These are phyloP conservation scores for Bolinopsis microptera DNA, from an alignment of 37 sponge, comb jelly and placozoan species.

Conservation along the genomic window DNA sequence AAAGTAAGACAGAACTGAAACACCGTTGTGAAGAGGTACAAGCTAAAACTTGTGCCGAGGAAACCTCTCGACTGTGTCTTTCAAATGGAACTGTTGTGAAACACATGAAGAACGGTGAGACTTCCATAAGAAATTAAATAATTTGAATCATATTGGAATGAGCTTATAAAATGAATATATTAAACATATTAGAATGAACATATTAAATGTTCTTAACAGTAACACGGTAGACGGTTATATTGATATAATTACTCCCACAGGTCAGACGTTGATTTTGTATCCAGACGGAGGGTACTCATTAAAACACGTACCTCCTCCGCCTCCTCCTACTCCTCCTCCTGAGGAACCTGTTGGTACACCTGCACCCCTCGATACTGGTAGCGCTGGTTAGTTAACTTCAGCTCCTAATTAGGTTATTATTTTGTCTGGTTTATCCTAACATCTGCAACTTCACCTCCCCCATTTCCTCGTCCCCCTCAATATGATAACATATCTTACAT, in stretches of 20 bases:
- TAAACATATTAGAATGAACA: too few species aligned
- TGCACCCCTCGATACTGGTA: background rate
- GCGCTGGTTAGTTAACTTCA: background rate
- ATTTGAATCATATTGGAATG: too few species aligned
- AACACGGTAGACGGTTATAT: too few species aligned
- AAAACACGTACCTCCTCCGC: background rate
- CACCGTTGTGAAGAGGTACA: slow-evolving; percentile 44
- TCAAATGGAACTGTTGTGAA: slow-evolving; percentile 37
- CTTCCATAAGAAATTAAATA: background rate
- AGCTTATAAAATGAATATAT: too few species aligned
- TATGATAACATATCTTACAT: too few species aligned
- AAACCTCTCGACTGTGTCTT: slow-evolving; percentile 5
- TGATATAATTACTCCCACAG: background rate
- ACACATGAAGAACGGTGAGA: slow-evolving; percentile 48
- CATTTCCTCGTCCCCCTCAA: too few species aligned
- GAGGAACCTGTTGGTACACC: background rate
- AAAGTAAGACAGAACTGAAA: slow-evolving; percentile 23
- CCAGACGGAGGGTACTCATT: slow-evolving; percentile 55
- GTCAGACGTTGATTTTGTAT: slow-evolving; percentile 32
- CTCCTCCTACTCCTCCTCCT: background rate
- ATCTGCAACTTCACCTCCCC: too few species aligned
- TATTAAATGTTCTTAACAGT: too few species aligned
- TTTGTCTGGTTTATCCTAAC: too few species aligned
- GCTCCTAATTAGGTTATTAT: too few species aligned
- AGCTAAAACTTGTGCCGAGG: slow-evolving; percentile 34